Conservation (phyloP, 2,113 vertebrate species). For the Cinclus mexicanus region DNA sequence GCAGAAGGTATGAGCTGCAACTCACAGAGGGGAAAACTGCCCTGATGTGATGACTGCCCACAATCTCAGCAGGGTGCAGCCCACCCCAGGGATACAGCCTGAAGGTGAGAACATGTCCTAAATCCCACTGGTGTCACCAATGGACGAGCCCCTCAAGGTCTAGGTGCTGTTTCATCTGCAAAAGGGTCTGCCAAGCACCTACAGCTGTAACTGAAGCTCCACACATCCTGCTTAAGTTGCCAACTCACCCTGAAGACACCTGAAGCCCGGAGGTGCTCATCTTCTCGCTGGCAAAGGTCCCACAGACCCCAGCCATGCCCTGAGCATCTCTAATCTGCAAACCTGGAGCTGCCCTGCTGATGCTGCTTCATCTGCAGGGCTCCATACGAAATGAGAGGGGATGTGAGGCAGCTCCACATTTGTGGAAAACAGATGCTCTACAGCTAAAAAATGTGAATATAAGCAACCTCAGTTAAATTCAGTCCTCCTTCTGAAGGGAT, state of each 20-base stretch:
- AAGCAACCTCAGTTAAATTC: neutral
- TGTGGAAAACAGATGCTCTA: neutral
- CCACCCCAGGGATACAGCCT: fast-evolving
- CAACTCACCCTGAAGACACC: neutral
- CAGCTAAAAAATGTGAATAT: neutral
- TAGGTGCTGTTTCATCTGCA: neutral
- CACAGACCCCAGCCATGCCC: neutral
- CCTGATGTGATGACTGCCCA: neutral
- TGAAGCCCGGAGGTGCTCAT: neutral
- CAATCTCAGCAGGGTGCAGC: neutral
- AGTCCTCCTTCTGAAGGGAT: neutral
- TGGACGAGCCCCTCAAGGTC: neutral
- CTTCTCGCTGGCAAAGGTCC: neutral
- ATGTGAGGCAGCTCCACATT: fast-evolving
- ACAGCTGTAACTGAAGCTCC: neutral
- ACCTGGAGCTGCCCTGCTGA: neutral
- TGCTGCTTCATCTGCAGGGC: fast-evolving
- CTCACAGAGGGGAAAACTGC: fast-evolving
- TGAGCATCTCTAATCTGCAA: neutral
- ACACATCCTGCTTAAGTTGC: neutral
- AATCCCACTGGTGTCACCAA: neutral
- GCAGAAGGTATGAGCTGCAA: neutral
- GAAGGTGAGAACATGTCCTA: neutral
- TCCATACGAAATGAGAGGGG: fast-evolving
- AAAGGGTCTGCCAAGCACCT: neutral